Evolutionary conservation across 2,113 vertebrate genomes (phyloP).

Genomic region (Cyanoramphus novaezelandiae): DNA sequence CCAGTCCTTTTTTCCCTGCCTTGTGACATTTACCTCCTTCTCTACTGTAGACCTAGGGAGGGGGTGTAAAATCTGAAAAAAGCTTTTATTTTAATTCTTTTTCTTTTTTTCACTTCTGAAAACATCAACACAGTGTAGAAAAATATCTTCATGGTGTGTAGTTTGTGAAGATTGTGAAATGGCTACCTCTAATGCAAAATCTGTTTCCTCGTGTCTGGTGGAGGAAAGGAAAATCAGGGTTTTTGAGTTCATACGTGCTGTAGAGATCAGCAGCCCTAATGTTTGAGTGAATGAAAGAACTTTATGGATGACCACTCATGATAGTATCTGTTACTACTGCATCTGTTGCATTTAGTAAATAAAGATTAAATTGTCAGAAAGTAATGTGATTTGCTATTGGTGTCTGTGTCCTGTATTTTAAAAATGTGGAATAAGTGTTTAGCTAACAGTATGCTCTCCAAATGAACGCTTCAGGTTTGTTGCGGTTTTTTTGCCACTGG

Average conservation of each 20-base stretch:
- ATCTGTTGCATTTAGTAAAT: neutral
- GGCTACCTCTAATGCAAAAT: neutral
- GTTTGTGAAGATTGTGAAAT: neutral
- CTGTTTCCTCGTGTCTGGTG: neutral
- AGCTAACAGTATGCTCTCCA: neutral
- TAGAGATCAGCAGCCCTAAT: neutral
- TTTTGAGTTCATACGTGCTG: neutral
- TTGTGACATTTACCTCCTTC: neutral
- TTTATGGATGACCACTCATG: neutral
- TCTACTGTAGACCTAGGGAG: neutral
- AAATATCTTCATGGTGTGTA: neutral
- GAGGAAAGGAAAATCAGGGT: neutral
- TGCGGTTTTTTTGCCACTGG: neutral
- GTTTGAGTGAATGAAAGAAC: neutral
- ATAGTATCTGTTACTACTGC: neutral
- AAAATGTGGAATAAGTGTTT: neutral
- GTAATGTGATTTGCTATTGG: rapidly evolving
- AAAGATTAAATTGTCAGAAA: neutral
- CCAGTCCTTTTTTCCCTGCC: neutral
- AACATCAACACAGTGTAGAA: neutral
- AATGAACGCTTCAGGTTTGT: neutral
- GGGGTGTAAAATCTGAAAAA: neutral
- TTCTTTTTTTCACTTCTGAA: neutral
- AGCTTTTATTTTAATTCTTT: neutral
- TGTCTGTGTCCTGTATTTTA: neutral